A percentile compares a stretch with the other conserved stretches of the same genome.
These are phyloP conservation scores for Stichodactyla mertensii DNA, from an alignment of 64 coral and sea anemone species.

Conservation along the genomic window DNA sequence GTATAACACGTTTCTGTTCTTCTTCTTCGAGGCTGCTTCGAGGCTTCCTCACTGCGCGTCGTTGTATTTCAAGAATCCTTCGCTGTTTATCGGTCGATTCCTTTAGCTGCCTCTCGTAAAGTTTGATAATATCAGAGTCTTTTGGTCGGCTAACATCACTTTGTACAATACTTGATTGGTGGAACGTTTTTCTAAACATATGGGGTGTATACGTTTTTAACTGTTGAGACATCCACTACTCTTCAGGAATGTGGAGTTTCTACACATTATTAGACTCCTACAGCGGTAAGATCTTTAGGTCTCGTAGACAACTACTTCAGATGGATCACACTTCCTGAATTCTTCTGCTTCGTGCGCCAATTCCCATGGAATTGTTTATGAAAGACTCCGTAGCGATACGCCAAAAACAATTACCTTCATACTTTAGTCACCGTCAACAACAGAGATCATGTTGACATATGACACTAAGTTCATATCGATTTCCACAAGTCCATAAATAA, in stretches of 20 bases:
- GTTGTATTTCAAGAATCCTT: constrained; percentile 46
- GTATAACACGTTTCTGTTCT: constrained; percentile 1
- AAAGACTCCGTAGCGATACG: neutral
- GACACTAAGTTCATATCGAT: neutral
- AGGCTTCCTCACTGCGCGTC: constrained; percentile 22
- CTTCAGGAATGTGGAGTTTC: neutral
- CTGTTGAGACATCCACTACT: neutral
- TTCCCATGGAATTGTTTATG: neutral
- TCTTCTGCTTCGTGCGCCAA: neutral
- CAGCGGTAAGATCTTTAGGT: neutral
- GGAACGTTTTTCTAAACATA: constrained; percentile 16
- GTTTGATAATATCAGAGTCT: constrained; percentile 28
- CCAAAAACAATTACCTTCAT: neutral
- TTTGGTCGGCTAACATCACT: neutral
- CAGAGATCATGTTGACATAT: neutral
- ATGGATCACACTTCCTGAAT: neutral
- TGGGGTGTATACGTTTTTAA: too few species aligned
- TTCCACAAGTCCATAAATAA: neutral
- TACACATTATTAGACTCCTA: neutral
- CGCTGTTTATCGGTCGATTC: constrained; percentile 24
- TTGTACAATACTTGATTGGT: neutral
- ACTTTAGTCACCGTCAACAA: neutral
- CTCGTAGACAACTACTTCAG: neutral
- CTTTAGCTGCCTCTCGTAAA: constrained; percentile 28
- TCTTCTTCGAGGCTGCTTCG: constrained; percentile 8